These are phyloP conservation scores for Vanessa cardui DNA, from an alignment of 2,888 invertebrate genomes.

Conservation along the genomic window DNA sequence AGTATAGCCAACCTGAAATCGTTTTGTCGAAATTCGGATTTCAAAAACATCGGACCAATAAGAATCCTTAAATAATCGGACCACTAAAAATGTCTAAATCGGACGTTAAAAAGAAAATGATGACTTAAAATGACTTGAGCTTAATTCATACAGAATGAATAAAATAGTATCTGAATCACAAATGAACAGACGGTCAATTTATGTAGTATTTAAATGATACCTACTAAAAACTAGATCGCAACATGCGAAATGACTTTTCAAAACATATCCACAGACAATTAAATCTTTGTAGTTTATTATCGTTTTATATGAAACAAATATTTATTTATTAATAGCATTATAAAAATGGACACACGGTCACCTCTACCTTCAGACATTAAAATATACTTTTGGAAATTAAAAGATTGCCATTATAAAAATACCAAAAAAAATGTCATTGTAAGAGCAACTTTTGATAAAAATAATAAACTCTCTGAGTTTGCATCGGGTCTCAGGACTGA, in stretches of 20 bases:
- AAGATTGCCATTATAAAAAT: too few relatives aligned
- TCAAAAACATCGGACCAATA: not conserved
- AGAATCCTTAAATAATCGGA: not conserved
- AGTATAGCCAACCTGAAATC: too few relatives aligned
- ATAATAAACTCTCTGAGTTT: too few relatives aligned
- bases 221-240: conserved; percentile 2
- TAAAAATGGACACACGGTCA: too few relatives aligned
- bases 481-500: too few relatives aligned
- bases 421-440: too few relatives aligned
- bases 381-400: too few relatives aligned
- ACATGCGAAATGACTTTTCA: not conserved
- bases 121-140: not conserved
- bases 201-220: conserved; percentile 1
- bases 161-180: not conserved
- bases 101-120: not conserved
- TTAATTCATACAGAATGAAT: not conserved
- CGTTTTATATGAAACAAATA: too few relatives aligned
- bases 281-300: not conserved
- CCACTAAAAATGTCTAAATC: not conserved
- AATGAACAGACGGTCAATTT: not conserved
- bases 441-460: too few relatives aligned
- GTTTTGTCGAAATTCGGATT: too few relatives aligned
- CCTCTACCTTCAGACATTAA: too few relatives aligned
- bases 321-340: too few relatives aligned
- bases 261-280: not conserved